A percentile compares a stretch with the other conserved stretches of the same genome.
phyloP scores from a whole-genome alignment of 2,113 vertebrate genomes.

The Colistium nudipinnis region DNA sequence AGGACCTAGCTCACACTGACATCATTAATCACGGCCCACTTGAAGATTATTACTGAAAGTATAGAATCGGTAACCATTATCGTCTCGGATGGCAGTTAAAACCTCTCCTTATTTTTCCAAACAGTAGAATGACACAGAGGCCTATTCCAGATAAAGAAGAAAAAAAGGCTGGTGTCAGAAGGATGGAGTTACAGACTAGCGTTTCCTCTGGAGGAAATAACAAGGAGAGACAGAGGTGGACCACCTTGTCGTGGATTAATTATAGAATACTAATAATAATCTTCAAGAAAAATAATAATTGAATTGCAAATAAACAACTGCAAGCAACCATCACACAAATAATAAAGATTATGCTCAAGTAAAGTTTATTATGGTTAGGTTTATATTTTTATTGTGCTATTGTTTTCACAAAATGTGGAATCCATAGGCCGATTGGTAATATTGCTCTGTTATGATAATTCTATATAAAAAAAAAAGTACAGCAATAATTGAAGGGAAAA shows the following conservation, averaged over 20 bases:
- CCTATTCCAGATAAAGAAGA: not conserved
- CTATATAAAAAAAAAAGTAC: not conserved
- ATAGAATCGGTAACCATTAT: slow-evolving; percentile 88
- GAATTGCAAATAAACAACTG: not conserved
- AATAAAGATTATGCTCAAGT: not conserved
- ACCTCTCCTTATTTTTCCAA: slow-evolving; percentile 85
- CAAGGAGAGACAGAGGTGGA: slow-evolving; percentile 43
- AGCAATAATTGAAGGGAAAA: too few relatives aligned
- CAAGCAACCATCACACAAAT: not conserved
- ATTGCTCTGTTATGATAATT: too few relatives aligned
- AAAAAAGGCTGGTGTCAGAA: slow-evolving; percentile 35
- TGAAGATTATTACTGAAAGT: slow-evolving; percentile 91
- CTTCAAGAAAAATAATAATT: not conserved
- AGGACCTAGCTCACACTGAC: slow-evolving; percentile 76
- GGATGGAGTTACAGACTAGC: slow-evolving; percentile 46
- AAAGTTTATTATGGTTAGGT: too few relatives aligned
- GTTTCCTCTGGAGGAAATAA: slow-evolving; percentile 45
- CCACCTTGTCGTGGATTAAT: not conserved
- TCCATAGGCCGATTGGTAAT: too few relatives aligned
- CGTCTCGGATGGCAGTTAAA: slow-evolving; percentile 85
- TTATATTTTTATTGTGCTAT: too few relatives aligned
- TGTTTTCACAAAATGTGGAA: too few relatives aligned
- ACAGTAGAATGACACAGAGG: slow-evolving; percentile 74
- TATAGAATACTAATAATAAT: not conserved
- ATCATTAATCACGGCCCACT: slow-evolving; percentile 91